Percentiles rank a stretch among this genome's conserved stretches.
phyloP scores from a whole-genome alignment of 2,888 invertebrate species.

The Strigamia transsilvanica region DNA sequence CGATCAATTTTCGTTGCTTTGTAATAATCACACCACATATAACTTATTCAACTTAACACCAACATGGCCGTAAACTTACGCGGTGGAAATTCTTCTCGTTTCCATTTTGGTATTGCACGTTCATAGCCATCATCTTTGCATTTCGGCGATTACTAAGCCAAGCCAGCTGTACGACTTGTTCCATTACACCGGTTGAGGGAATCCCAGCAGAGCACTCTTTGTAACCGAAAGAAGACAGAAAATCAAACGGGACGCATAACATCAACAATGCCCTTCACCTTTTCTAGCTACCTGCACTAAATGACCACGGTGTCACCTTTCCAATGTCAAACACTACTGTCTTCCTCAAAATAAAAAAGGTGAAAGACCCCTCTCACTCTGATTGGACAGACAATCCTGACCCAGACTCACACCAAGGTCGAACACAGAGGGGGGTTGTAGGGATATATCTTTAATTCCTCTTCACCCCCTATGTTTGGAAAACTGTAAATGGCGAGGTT shows the following conservation, averaged over 20 bases:
- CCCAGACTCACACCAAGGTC: slow-evolving; percentile 42
- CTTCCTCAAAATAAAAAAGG: slow-evolving; percentile 21
- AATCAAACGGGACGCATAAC: neutral
- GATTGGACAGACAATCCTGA: slow-evolving; percentile 35
- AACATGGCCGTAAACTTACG: slow-evolving; percentile 1
- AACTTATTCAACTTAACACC: neutral
- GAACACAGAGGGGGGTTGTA: neutral
- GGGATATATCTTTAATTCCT: slow-evolving; percentile 27
- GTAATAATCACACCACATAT: neutral
- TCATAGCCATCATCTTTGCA: slow-evolving; percentile 37
- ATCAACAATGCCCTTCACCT: slow-evolving; percentile 15
- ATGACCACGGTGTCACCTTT: slow-evolving; percentile 13
- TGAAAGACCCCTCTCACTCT: slow-evolving; percentile 37
- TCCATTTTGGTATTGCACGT: neutral
- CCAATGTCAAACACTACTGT: slow-evolving; percentile 9
- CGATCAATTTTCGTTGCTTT: neutral
- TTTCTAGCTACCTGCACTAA: slow-evolving; percentile 11
- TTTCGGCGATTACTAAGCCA: slow-evolving; percentile 20
- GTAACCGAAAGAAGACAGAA: neutral
- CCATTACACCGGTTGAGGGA: slow-evolving; percentile 18
- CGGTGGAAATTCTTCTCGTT: slow-evolving; percentile 9
- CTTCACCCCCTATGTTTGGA: slow-evolving; percentile 19
- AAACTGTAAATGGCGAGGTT: neutral
- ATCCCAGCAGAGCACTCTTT: slow-evolving; percentile 10
- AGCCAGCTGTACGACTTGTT: slow-evolving; percentile 42